These are phyloP conservation scores for Cathartes aura DNA, from an alignment of 2,113 vertebrate genomes.

Conservation along the genomic window DNA sequence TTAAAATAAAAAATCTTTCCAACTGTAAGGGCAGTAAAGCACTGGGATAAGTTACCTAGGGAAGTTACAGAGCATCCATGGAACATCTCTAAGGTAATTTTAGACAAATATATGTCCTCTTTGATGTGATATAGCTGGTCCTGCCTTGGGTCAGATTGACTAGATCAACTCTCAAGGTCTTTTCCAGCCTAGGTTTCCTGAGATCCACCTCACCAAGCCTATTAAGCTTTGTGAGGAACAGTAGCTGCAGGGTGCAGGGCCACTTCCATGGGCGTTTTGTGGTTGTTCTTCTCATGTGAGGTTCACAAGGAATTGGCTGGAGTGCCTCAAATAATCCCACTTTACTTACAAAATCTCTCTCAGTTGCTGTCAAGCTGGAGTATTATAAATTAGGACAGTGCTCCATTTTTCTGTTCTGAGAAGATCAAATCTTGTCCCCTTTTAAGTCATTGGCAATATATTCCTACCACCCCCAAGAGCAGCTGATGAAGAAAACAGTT, in stretches of 20 bases:
- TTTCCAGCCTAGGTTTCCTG: not conserved
- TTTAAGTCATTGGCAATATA: not conserved
- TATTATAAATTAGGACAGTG: not conserved
- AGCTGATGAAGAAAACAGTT: not conserved
- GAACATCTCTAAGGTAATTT: not conserved
- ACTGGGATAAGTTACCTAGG: not conserved
- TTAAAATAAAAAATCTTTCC: not conserved
- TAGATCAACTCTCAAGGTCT: not conserved
- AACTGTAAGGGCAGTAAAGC: not conserved
- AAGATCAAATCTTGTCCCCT: not conserved
- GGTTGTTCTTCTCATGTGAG: not conserved
- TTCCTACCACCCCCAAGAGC: not conserved
- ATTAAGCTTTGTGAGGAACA: not conserved
- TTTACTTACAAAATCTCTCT: not conserved
- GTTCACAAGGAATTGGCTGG: not conserved
- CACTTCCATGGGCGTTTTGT: not conserved
- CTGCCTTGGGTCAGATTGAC: not conserved
- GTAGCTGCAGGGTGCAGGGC: not conserved
- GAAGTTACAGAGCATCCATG: not conserved
- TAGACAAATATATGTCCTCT: not conserved
- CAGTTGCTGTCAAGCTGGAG: not conserved
- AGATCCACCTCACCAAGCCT: fast-evolving
- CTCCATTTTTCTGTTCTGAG: not conserved
- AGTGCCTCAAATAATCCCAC: not conserved
- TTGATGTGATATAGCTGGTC: not conserved